Conservation (phyloP, 2,888 invertebrate genomes). For the Meloe dianella region DNA sequence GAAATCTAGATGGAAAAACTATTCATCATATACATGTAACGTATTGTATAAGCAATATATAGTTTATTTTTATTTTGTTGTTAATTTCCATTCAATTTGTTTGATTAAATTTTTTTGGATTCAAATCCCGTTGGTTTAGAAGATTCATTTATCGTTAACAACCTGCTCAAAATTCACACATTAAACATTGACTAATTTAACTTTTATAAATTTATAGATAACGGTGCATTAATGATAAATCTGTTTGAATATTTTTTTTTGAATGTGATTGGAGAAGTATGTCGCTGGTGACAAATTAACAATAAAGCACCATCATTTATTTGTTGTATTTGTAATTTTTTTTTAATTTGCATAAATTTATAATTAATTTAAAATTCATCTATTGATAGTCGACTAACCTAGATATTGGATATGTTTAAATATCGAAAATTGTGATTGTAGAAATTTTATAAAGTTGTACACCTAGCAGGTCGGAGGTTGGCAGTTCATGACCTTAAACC, state of each 20-base stretch:
- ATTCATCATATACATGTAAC: not conserved
- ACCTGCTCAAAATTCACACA: conserved; percentile 26
- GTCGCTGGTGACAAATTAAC: conserved; percentile 25
- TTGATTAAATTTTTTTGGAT: conserved; percentile 1
- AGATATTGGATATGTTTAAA: not conserved
- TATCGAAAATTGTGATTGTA: conserved; percentile 40
- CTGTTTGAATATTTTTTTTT: conserved; percentile 20
- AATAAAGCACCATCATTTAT: conserved; percentile 21
- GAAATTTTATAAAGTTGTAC: conserved; percentile 47
- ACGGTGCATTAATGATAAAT: conserved; percentile 26
- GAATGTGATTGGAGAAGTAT: conserved; percentile 20
- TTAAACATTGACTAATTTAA: conserved; percentile 26
- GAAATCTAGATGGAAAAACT: not conserved
- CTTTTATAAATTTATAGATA: conserved; percentile 29
- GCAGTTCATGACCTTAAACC: conserved; percentile 49
- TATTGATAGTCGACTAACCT: not conserved
- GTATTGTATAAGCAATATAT: not conserved
- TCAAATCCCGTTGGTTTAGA: not conserved
- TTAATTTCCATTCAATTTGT: not conserved
- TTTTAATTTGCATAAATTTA: not conserved
- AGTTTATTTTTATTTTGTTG: not conserved
- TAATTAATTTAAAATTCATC: not conserved
- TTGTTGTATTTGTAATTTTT: not conserved
- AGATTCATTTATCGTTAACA: conserved; percentile 6
- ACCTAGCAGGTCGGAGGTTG: conserved; percentile 45